Conservation (phyloP, 2,113 vertebrate species). For the Dipodomys ordii region DNA sequence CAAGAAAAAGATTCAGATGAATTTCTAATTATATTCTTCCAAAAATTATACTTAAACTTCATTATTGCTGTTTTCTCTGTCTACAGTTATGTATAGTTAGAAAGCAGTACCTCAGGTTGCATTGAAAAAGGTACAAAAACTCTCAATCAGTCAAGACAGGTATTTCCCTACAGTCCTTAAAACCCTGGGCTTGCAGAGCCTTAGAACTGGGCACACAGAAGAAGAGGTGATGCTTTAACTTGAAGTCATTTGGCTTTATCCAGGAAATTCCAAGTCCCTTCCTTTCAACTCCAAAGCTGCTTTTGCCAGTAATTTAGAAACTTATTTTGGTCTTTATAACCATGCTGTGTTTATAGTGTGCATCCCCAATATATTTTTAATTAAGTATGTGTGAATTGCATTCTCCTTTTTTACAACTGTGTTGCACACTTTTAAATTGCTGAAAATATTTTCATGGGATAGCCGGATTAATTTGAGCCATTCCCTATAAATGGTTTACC, state of each 20-base stretch:
- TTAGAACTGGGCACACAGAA: not conserved
- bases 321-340: slow-evolving; percentile 2
- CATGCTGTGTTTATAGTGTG: slow-evolving; percentile 18
- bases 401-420: slow-evolving; percentile 28
- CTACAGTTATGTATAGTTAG: not conserved
- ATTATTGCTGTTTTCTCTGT: slow-evolving; percentile 12
- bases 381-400: slow-evolving; percentile 49
- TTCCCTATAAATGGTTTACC: slow-evolving; percentile 63
- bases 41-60: slow-evolving; percentile 53
- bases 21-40: slow-evolving; percentile 15
- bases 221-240: slow-evolving; percentile 14
- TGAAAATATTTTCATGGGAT: slow-evolving; percentile 75
- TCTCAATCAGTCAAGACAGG: not conserved
- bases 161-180: not conserved
- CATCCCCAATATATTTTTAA: slow-evolving; percentile 36
- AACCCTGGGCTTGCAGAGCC: slow-evolving; percentile 7
- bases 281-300: not conserved
- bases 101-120: not conserved
- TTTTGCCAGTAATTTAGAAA: slow-evolving; percentile 63
- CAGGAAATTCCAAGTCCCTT: not conserved
- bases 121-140: not conserved
- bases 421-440: slow-evolving; percentile 58
- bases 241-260: slow-evolving; percentile 3
- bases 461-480: slow-evolving; percentile 71
- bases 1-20: not conserved